These are phyloP conservation scores for Orius laevigatus DNA, from an alignment of 1,140 invertebrate genomes.

Conservation along the genomic window DNA sequence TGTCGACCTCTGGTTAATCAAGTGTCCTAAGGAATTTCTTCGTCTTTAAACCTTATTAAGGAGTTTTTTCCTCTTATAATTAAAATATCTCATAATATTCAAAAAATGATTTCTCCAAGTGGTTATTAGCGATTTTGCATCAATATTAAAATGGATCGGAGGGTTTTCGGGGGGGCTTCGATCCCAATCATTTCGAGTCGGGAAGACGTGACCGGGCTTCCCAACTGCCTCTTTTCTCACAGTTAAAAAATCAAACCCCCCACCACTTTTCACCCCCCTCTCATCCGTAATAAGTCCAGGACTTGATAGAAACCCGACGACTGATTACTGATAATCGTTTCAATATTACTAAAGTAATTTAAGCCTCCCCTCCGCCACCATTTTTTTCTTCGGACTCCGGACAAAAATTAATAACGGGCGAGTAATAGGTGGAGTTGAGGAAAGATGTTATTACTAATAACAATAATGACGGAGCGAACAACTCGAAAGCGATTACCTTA, in stretches of 20 bases:
- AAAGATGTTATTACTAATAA: background rate
- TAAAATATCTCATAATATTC: no score
- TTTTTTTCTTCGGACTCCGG: conserved; percentile 1
- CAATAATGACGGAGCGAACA: conserved; percentile 5
- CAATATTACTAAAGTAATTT: conserved; percentile 10
- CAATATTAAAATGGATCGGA: no score
- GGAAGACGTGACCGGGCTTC: conserved; percentile 7
- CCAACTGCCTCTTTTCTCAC: background rate
- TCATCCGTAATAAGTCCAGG: background rate
- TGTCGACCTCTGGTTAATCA: no score
- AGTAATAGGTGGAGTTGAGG: conserved; percentile 5
- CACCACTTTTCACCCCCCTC: background rate
- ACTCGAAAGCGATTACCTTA: no score
- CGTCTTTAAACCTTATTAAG: no score
- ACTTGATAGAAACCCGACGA: conserved; percentile 1
- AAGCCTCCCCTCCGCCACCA: background rate
- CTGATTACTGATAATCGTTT: conserved; percentile 13
- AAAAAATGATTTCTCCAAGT: no score
- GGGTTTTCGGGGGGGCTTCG: background rate
- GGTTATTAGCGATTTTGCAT: no score
- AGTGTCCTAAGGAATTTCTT: no score
- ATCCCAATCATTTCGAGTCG: conserved; percentile 10
- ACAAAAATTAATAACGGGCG: conserved; percentile 10
- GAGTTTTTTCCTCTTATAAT: no score
- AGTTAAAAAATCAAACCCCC: background rate